Percentiles rank a stretch among this genome's conserved stretches.
phyloP scores from a whole-genome alignment of 2,888 invertebrate genomes.

The Ypsolopha scabrella region DNA sequence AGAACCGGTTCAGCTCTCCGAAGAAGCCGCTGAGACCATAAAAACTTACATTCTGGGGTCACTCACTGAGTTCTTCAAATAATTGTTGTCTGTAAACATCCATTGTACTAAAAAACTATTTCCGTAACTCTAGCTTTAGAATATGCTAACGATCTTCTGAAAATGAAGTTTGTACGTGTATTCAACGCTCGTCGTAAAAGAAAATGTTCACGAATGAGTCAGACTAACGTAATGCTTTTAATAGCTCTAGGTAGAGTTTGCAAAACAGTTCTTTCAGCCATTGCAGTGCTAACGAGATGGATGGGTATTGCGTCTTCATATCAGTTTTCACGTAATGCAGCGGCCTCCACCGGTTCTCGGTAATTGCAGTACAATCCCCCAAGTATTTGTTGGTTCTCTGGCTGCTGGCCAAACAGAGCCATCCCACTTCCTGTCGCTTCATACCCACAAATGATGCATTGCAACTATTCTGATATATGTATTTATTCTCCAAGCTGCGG shows the following conservation, averaged over 20 bases:
- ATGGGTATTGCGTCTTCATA: background rate
- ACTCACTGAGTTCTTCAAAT: background rate
- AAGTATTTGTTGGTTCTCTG: constrained; percentile 1
- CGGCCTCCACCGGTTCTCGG: constrained; percentile 6
- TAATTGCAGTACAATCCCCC: constrained; percentile 5
- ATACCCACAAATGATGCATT: background rate
- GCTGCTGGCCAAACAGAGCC: constrained; percentile 4
- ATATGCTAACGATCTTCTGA: too few species aligned
- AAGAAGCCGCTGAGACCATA: background rate
- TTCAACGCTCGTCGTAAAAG: too few species aligned
- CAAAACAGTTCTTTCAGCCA: background rate
- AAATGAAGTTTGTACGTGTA: too few species aligned
- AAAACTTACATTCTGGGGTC: background rate
- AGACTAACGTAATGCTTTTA: too few species aligned
- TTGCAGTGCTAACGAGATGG: too few species aligned
- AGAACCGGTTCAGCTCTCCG: background rate
- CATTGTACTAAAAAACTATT: too few species aligned
- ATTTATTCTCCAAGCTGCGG: too few species aligned
- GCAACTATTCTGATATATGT: background rate
- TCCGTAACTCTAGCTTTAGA: too few species aligned
- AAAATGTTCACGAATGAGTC: too few species aligned
- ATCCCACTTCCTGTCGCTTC: constrained; percentile 4
- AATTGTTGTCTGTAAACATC: too few species aligned
- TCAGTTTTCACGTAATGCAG: background rate
- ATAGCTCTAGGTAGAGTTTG: too few species aligned